phyloP scores from a whole-genome alignment of 2,888 invertebrate species.

The Leptopilina syphax region DNA sequence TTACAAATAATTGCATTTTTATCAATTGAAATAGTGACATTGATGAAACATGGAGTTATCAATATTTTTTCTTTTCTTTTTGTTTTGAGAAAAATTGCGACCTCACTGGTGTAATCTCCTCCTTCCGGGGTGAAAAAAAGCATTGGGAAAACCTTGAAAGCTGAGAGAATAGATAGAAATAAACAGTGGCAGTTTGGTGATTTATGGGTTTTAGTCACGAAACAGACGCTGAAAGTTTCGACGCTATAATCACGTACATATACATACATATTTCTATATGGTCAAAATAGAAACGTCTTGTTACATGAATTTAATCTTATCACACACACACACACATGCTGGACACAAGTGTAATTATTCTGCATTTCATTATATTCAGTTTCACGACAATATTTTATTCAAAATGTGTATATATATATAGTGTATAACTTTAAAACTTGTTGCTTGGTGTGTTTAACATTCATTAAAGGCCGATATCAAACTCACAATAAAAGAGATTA shows the following conservation, averaged over 20 bases:
- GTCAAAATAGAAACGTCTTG: slow-evolving; percentile 21
- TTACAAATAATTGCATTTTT: too few relatives aligned
- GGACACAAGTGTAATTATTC: not conserved
- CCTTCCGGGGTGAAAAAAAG: not conserved
- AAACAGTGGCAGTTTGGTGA: slow-evolving; percentile 23
- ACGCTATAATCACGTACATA: slow-evolving; percentile 10
- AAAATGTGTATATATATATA: not conserved
- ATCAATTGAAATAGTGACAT: too few relatives aligned
- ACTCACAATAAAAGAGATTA: too few relatives aligned
- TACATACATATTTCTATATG: not conserved
- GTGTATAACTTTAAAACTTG: too few relatives aligned
- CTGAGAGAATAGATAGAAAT: slow-evolving; percentile 32
- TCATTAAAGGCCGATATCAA: too few relatives aligned
- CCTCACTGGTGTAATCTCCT: not conserved
- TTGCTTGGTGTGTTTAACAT: too few relatives aligned
- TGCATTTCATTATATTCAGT: not conserved
- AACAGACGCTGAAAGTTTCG: slow-evolving; percentile 28
- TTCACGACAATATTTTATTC: not conserved
- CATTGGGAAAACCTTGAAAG: slow-evolving; percentile 13
- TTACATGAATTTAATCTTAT: slow-evolving; percentile 27
- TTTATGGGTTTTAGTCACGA: slow-evolving; percentile 15
- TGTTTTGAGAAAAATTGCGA: not conserved
- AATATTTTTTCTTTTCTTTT: not conserved
- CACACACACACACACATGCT: not conserved
- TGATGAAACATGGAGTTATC: too few relatives aligned